Evolutionary conservation across 1,140 invertebrate genomes (phyloP).

Genomic region (Tetramorium alpestre): DNA sequence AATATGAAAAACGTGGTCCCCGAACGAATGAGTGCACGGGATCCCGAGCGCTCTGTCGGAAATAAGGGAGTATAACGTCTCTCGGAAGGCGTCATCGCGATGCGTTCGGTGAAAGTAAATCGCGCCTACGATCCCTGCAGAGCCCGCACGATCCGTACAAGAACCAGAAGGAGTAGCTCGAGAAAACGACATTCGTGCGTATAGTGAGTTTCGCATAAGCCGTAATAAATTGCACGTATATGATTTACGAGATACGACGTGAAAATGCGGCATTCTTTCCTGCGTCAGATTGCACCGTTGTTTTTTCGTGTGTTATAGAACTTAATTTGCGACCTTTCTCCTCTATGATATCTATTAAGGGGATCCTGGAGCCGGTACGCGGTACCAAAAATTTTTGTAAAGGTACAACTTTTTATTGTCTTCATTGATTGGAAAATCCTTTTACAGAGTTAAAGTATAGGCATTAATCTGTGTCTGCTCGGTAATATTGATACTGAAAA

Average conservation of each 20-base stretch:
- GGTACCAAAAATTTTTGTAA: too few species aligned
- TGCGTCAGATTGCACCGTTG: not conserved
- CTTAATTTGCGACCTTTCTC: not conserved
- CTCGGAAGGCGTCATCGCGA: constrained; percentile 32
- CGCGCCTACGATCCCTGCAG: constrained; percentile 28
- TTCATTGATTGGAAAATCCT: too few species aligned
- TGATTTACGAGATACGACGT: constrained; percentile 1
- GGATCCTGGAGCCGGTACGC: too few species aligned
- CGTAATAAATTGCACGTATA: not conserved
- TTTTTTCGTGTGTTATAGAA: not conserved
- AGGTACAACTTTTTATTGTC: too few species aligned
- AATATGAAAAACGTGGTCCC: constrained; percentile 75
- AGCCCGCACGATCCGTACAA: not conserved
- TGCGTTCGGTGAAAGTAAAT: constrained; percentile 34
- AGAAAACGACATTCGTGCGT: not conserved
- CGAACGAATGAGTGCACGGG: constrained; percentile 62
- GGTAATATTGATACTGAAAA: too few species aligned
- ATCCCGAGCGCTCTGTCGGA: constrained; percentile 34
- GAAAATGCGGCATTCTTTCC: not conserved
- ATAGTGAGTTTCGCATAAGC: too few species aligned
- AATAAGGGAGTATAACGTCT: constrained; percentile 42
- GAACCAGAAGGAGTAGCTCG: constrained; percentile 7
- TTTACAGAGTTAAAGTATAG: too few species aligned
- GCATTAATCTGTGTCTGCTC: too few species aligned
- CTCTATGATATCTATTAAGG: not conserved